Conservation (phyloP, 2,888 invertebrate species). For the Cabera pusaria region DNA sequence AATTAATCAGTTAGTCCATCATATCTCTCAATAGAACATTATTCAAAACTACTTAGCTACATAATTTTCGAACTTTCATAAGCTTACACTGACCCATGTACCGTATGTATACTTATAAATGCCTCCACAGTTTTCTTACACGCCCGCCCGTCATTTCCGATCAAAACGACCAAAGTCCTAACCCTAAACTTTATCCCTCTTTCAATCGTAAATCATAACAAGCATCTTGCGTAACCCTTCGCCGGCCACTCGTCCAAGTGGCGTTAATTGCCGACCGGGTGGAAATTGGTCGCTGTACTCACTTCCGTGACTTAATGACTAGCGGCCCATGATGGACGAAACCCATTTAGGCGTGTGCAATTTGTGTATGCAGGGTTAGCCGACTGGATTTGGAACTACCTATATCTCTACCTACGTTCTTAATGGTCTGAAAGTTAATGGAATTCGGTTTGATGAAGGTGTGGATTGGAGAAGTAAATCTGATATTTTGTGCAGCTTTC, state of each 20-base stretch:
- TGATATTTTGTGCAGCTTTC: too few relatives aligned
- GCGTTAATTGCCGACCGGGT: conserved; percentile 76
- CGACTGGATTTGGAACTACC: conserved; percentile 57
- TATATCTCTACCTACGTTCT: conserved; percentile 4
- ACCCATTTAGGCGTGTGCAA: conserved; percentile 78
- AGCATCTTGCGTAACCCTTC: conserved; percentile 77
- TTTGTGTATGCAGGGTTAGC: conserved; percentile 73
- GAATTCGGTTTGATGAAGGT: too few relatives aligned
- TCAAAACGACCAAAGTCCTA: conserved; percentile 16
- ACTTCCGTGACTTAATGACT: conserved; percentile 81
- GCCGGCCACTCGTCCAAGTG: conserved; percentile 62
- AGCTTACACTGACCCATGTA: too few relatives aligned
- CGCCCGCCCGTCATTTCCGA: conserved; percentile 16
- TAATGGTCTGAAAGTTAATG: too few relatives aligned
- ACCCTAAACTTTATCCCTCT: conserved; percentile 28
- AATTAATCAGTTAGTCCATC: too few relatives aligned
- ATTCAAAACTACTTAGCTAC: too few relatives aligned
- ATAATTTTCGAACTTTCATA: too few relatives aligned
- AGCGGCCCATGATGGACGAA: conserved; percentile 74
- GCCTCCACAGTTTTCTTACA: conserved; percentile 4
- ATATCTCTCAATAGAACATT: too few relatives aligned
- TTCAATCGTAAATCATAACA: conserved; percentile 75
- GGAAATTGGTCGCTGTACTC: conserved; percentile 80
- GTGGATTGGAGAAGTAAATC: too few relatives aligned
- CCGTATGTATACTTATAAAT: too few relatives aligned